Percentiles rank a stretch among this genome's conserved stretches.
Conservation (phyloP, 2,113 vertebrate species). For the Mesitornis unicolor region DNA sequence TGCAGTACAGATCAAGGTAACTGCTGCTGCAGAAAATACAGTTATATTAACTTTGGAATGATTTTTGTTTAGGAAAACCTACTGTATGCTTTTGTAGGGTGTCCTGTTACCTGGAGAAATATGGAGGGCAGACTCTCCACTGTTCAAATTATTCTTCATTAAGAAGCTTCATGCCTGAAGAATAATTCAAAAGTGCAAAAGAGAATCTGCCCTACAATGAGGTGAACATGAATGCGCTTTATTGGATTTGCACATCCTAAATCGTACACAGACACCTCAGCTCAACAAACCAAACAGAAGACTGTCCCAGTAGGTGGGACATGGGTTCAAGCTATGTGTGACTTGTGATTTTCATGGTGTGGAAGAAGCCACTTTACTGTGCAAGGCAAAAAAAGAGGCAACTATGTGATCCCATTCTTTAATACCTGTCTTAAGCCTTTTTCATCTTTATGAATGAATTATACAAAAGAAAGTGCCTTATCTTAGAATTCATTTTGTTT, state of each 20-base stretch:
- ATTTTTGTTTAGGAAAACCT: background rate
- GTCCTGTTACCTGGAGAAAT: background rate
- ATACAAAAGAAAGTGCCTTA: rapidly evolving
- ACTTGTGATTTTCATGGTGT: background rate
- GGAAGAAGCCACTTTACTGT: background rate
- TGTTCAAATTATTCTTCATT: background rate
- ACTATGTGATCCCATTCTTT: background rate
- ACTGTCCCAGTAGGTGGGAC: background rate
- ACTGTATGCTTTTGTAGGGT: background rate
- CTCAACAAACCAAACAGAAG: background rate
- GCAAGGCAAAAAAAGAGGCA: background rate
- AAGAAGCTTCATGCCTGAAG: background rate
- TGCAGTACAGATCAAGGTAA: background rate
- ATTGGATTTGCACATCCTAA: background rate
- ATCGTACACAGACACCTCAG: background rate
- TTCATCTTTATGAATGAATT: background rate
- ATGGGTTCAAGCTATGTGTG: background rate
- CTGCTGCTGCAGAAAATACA: background rate
- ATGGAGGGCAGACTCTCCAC: background rate
- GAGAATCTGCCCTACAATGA: background rate
- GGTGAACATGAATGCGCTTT: background rate
- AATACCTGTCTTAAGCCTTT: background rate
- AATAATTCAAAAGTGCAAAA: background rate
- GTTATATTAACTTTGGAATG: background rate
- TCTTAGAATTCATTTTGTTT: background rate